A percentile compares a stretch with the other conserved stretches of the same genome.
Conservation (phyloP, 2,888 invertebrate genomes). For the Pediacus dermestoides region DNA sequence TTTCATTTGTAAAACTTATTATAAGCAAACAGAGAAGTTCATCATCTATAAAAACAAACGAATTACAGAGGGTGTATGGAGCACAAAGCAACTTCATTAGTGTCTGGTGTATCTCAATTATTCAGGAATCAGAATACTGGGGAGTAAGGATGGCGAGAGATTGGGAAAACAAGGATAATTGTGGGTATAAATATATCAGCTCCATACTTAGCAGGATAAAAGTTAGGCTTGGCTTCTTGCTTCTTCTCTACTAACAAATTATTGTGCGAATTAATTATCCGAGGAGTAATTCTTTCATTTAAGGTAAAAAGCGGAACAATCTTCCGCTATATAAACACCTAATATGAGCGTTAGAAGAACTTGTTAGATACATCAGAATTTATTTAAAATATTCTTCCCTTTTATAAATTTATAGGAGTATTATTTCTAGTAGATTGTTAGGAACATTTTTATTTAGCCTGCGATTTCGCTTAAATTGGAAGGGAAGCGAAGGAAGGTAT, state of each 20-base stretch:
- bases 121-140: slow-evolving; percentile 16
- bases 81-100: slow-evolving; percentile 18
- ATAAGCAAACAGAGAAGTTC: slow-evolving; percentile 6
- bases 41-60: slow-evolving; percentile 14
- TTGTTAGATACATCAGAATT: no score
- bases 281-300: no score
- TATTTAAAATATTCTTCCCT: no score
- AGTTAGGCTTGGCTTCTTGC: slow-evolving; percentile 5
- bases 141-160: slow-evolving; percentile 12
- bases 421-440: no score
- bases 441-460: no score
- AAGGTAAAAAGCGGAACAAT: no score
- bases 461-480: no score
- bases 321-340: no score
- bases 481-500: no score
- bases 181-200: slow-evolving; percentile 15
- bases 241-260: slow-evolving; percentile 5
- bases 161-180: slow-evolving; percentile 18
- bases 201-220: slow-evolving; percentile 10
- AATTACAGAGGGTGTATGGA: slow-evolving; percentile 12
- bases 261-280: slow-evolving; percentile 8
- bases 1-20: slow-evolving; percentile 13
- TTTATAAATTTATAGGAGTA: no score
- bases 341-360: no score
- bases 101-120: slow-evolving; percentile 17